Evolutionary conservation across 2,888 invertebrate genomes (phyloP), one percentile per base, ranked within the genome.

Genomic region (Gandaritis pyraliata): DNA sequence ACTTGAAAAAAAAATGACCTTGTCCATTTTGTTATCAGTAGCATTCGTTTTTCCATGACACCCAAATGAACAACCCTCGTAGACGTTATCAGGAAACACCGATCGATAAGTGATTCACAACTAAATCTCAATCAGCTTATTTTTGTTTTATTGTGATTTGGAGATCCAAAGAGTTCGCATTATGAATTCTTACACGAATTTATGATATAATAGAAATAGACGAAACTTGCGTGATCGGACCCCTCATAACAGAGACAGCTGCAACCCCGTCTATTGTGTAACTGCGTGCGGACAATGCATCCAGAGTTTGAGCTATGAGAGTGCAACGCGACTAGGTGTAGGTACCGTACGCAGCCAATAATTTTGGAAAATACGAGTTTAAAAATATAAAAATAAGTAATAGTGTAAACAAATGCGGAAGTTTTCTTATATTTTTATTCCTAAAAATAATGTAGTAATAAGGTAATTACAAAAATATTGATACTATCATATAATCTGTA

Each of bases 21-120:
- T 33, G 33, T 33, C 10, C 33, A 8, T 33, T 23, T 23, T 23
- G 33, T 5, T 33, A 33, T 33, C 33, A 33, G 39, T 10, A 39
- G 39, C 23, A 23, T 23, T 23, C 29, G 49, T 39, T 23, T 29
- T 50, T 43, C 15, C 36, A 43, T 47, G 45, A 45, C 48, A 29
- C 52, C 43, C 43, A 58, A 59, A 75, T 75, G 69, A 77, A 78
- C 68, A 72, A 74, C 72, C 78, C 64, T 62, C 49, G 54, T 51
- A 68, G 74, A 78, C 77, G 68, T 71, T 78, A 80, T 78, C 80
- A 70, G 63, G 38, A 15, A 12, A 30, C 16, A 45, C 54, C 67
- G 75, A 78, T 80, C 80, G 78, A 79, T 78, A 72, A 51, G 57
- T 74, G 74, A 78, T 77, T 79, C 75, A 80, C 70, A 63, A 62